phyloP scores from a whole-genome alignment of 2,113 vertebrate species.

The Helogale parvula region DNA sequence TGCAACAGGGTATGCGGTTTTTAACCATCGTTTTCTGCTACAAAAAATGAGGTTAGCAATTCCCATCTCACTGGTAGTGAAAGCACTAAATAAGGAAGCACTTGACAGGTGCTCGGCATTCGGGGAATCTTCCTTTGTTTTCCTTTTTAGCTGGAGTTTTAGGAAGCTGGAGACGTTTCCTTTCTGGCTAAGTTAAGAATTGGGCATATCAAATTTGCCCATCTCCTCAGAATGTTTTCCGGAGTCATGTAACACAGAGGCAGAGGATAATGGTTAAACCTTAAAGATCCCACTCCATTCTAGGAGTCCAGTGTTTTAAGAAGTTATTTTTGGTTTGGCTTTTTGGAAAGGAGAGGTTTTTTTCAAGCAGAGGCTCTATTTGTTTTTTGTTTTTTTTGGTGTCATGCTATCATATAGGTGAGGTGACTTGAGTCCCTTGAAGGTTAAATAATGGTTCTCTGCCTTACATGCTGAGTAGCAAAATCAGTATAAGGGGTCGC shows the following conservation, averaged over 20 bases:
- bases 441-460: neutral
- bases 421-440: neutral
- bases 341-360: neutral
- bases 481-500: neutral
- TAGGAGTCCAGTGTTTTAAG: neutral
- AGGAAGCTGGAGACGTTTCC: neutral
- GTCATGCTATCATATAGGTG: neutral
- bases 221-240: neutral
- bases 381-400: neutral
- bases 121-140: neutral
- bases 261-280: neutral
- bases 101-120: neutral
- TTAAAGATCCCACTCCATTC: neutral
- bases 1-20: neutral
- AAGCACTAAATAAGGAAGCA: neutral
- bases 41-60: slow-evolving; percentile 3
- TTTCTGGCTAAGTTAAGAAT: slow-evolving; percentile 7
- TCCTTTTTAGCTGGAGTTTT: neutral
- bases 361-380: neutral
- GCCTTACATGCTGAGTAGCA: neutral
- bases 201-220: neutral
- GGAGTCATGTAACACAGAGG: neutral
- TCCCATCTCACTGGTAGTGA: neutral
- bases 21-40: neutral
- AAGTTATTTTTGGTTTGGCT: neutral